Evolutionary conservation across 64 coral and sea anemone genomes (phyloP), one percentile per base, ranked within the genome.

Genomic region (Montipora capricornis): DNA sequence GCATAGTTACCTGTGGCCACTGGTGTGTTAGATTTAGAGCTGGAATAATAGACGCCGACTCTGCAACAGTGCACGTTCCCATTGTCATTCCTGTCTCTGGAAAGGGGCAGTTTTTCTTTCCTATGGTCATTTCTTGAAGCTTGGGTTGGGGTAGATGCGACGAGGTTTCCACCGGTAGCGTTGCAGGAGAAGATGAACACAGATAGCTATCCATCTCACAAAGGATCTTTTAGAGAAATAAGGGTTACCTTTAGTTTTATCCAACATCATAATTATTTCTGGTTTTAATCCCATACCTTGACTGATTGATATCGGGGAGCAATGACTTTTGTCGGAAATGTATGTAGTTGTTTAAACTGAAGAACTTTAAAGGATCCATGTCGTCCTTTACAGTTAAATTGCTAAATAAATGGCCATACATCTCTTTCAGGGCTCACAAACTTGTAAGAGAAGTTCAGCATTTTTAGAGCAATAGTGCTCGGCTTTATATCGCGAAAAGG

Each of bases 121-220:
- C 46, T 78, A 7, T 19, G 0, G 67, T 20, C 64, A 46, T 45
- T 49, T 73, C 61, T 86, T 70, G 59, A 37, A 86, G 20, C 82
- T 86, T 86, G 19, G 82, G 82, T 86, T 71, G 82, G 17, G 62
- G 17, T 20, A 4, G 7, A 48, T 86, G 17, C 51, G 81, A 37
- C 16, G 62, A 15, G 49, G 66, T 71, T 86, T 86, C 82, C 46
- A n/a, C 8, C 3, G 45, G 66, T 20, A 47, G 3, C 16, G 82
- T 71, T 12, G 20, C 66, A 6, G 62, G 66, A 71, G 66, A 49
- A 17, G 82, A 71, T 47, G 82, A 86, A 51, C 82, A 52, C 82
- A 86, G 61, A 44, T 86, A 86, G 66, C 82, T 86, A 86, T 86
- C 82, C 82, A 86, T 86, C 66, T 86, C 82, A 16, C 22, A 19